Evolutionary conservation across 1,140 invertebrate species (phyloP).

Genomic region (Sycophaga agraensis): DNA sequence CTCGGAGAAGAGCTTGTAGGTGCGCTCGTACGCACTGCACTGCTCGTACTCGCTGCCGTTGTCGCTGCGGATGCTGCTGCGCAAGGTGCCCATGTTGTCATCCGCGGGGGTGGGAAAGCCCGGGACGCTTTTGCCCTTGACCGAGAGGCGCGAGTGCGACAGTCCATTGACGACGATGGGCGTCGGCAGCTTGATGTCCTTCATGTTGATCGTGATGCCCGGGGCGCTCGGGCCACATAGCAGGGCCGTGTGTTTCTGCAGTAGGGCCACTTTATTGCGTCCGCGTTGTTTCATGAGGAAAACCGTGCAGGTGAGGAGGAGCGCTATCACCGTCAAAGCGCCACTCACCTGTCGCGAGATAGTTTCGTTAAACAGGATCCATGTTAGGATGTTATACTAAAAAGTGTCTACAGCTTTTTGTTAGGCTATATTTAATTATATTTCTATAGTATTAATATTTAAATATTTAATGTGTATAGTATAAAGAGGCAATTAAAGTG

Average conservation of each 20-base stretch:
- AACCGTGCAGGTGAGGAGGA: conserved; percentile 69
- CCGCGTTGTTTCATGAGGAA: conserved; percentile 72
- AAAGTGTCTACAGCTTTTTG: too few species aligned
- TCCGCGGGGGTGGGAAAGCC: conserved; percentile 6
- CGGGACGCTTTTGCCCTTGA: conserved; percentile 48
- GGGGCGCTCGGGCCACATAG: conserved; percentile 52
- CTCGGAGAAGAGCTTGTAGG: conserved; percentile 48
- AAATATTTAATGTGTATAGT: too few species aligned
- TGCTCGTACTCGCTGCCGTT: conserved; percentile 44
- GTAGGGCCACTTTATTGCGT: conserved; percentile 67
- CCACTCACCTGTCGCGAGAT: conserved; percentile 67
- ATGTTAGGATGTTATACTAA: not conserved
- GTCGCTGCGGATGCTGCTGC: conserved; percentile 37
- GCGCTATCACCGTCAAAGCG: conserved; percentile 70
- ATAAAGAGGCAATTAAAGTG: too few species aligned
- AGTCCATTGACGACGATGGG: conserved; percentile 60
- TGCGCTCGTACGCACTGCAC: conserved; percentile 47
- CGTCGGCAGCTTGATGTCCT: conserved; percentile 64
- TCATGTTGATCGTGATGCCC: conserved; percentile 68
- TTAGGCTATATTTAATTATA: too few species aligned
- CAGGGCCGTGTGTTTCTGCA: conserved; percentile 70
- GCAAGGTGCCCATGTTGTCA: conserved; percentile 17
- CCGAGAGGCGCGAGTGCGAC: conserved; percentile 56
- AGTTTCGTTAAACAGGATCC: too few species aligned
- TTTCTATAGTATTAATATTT: too few species aligned